A percentile compares a stretch with the other conserved stretches of the same genome.
Evolutionary conservation across 2,113 vertebrate species (phyloP).

Genomic region (Tor tambroides): DNA sequence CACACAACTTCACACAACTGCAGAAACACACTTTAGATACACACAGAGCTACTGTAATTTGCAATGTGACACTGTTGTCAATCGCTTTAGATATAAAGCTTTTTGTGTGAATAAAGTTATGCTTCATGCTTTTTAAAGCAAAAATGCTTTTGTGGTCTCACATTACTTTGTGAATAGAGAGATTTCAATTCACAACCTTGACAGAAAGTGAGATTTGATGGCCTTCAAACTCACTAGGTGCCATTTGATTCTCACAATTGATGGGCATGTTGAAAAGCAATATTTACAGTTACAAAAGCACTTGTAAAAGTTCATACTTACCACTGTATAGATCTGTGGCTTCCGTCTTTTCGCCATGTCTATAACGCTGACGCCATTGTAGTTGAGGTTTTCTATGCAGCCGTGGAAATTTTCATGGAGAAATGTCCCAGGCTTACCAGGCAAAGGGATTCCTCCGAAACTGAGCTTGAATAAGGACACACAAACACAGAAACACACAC

Average conservation of each 20-base stretch:
- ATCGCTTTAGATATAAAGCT: neutral
- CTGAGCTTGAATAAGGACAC: slow-evolving; percentile 82
- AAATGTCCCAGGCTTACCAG: slow-evolving; percentile 88
- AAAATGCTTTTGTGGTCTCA: neutral
- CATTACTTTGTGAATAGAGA: neutral
- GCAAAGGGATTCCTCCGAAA: slow-evolving; percentile 90
- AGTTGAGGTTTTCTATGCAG: slow-evolving; percentile 89
- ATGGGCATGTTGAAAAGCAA: neutral
- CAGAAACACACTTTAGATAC: neutral
- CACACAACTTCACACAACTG: slow-evolving; percentile 19
- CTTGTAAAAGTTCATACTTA: slow-evolving; percentile 60
- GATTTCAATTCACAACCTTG: neutral
- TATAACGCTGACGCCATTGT: slow-evolving; percentile 87
- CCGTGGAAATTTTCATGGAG: slow-evolving; percentile 89
- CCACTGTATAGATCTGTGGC: slow-evolving; percentile 89
- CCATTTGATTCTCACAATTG: neutral
- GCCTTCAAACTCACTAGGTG: neutral
- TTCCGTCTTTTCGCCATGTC: slow-evolving; percentile 88
- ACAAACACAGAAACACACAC: slow-evolving; percentile 44
- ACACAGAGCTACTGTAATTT: neutral
- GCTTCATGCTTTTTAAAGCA: too few species aligned
- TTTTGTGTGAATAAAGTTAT: neutral
- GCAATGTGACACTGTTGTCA: too few species aligned
- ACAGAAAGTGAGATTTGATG: neutral
- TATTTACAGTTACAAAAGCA: neutral